Base-by-base conservation (phyloP, 2,888 invertebrate species). In the Drosophila prolongata region DNA sequence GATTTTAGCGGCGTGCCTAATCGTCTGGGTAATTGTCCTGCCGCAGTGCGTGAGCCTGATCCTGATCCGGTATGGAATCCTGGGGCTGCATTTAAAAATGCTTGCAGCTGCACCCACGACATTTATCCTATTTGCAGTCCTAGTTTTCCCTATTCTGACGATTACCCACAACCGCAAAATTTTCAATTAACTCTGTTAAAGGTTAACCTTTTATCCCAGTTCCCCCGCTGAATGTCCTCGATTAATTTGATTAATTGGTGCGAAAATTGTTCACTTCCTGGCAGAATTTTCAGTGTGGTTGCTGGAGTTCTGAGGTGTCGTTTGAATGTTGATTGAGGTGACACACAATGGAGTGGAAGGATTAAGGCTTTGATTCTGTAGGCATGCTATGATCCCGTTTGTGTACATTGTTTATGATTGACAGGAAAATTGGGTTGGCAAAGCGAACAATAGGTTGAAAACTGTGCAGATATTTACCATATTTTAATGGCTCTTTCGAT, bases 21-120 rank as follows among this genome's bases (percentile, higher is more conserved):
- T 91, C 91, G 90, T 90, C 89, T 90, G 91, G 80, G 84, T 91
- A 90, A 90, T 90, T 91, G 90, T 84, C 75, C 81, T 78, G 88
- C 77, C 79, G 65, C 46, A 71, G 76, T 79, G 78, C 77, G 78
- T 78, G 71, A 65, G 68, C 61, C 56, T 55, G 55, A 57, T 71
- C 54, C 77, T 71, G 65, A 50, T 67, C 60, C 72, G 74, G 55
- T 60, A 52, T 43, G 27, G 47, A 16, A 14, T 44, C 60, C 42
- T 42, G 40, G 47, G 57, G 58, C 47, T 50, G 49, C 67, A 52
- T 68, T 85, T 64, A 56, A 70, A 49, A 60, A 67, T 66, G 61
- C 56, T 61, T 69, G 86, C 83, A 83, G 83, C 89, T 83, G 81
- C 64, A 68, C 71, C 60, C 61, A 42, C 43, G 11, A 53, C 61